Base-by-base conservation (phyloP, 2,888 invertebrate genomes). In the Meloe dianella region DNA sequence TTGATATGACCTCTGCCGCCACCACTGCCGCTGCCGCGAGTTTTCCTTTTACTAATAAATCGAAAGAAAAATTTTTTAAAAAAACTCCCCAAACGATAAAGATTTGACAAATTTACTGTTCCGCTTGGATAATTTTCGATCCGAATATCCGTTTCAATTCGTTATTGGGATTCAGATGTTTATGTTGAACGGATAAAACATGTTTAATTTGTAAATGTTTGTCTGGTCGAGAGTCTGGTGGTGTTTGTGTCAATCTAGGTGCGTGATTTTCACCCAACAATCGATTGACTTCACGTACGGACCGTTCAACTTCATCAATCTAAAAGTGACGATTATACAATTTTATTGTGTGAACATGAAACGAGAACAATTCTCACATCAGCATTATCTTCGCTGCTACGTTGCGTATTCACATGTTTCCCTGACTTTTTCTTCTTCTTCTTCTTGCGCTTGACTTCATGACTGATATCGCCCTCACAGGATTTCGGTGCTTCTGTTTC, bases 71-170 rank as follows among this genome's bases (percentile, higher is more conserved):
- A n/a, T n/a, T n/a, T n/a, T n/a, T 51, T 17, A 20, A 56, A 17
- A 54, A 14, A 56, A 17, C 10, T 8, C 17, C 9, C 10, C 12
- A 6, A 38, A 32, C 3, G 2, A 10, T 8, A 9, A 29, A 29
- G 29, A 32, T 32, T 12, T 5, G 14, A 38, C 5, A 7, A 2
- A 73, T 74, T 76, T 70, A 80, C 80, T 81, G 80, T 65, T 92
- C 91, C 63, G 88, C 87, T 82, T 91, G 91, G 24, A 93, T 88
- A 63, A 92, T 91, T 82, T 90, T 90, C 22, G 91, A 90, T 24
- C 94, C 94, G 86, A 94, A 94, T 77, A 93, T 92, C 78, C 90
- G 87, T 69, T 91, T 91, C 80, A 94, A 85, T 84, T 94, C 94
- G 84, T 92, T 92, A 72, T 91, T 91, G 12, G 92, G 89, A 85